A percentile compares a stretch with the other conserved stretches of the same genome.
These are phyloP conservation scores for Flexamia atlantica DNA, from an alignment of 2,888 invertebrate species.

Conservation along the genomic window DNA sequence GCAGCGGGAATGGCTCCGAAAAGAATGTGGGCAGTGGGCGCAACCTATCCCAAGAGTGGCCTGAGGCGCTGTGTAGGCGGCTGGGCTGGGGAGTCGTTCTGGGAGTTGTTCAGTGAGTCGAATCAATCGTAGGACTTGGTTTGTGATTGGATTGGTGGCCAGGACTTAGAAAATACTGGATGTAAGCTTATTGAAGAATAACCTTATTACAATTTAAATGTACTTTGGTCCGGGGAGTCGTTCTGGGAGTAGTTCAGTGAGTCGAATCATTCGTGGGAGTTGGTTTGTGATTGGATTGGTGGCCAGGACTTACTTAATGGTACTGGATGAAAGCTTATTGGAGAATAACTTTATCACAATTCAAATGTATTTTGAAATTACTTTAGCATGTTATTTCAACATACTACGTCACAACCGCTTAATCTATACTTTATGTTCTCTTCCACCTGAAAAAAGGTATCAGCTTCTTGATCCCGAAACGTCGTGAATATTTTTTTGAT, in stretches of 20 bases:
- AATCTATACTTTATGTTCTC: no score
- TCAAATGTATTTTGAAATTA: no score
- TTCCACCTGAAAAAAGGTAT: no score
- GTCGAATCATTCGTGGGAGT: background rate
- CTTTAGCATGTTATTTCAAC: no score
- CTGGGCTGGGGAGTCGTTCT: conserved; percentile 40
- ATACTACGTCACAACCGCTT: no score
- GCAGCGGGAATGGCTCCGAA: conserved; percentile 52
- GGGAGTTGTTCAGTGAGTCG: conserved; percentile 42
- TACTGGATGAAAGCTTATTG: no score
- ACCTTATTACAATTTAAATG: no score
- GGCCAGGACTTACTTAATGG: background rate
- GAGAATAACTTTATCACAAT: no score
- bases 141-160: background rate
- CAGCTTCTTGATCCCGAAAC: no score
- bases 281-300: background rate
- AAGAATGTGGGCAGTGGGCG: conserved; percentile 57
- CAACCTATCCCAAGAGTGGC: conserved; percentile 58
- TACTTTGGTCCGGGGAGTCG: no score
- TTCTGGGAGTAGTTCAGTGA: conserved; percentile 45
- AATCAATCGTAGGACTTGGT: background rate
- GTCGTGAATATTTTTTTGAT: no score
- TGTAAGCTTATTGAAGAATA: no score
- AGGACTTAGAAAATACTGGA: background rate
- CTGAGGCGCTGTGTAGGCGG: conserved; percentile 44